Conservation (phyloP, 2,797 vertebrate genomes). For the Rhinichthys osculus region DNA sequence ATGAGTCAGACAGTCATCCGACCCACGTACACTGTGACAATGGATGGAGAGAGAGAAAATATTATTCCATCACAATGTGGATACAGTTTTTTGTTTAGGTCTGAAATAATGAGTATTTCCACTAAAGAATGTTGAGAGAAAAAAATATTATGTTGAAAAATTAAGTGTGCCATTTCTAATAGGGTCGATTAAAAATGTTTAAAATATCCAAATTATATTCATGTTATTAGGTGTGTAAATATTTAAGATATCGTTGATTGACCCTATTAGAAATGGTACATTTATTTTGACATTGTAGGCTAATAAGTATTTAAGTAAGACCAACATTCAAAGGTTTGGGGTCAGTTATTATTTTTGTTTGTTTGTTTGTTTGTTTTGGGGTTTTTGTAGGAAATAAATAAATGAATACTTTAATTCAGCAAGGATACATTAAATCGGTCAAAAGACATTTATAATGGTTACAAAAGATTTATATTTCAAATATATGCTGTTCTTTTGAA, state of each 20-base stretch:
- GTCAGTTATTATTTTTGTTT: not conserved
- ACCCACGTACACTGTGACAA: constrained; percentile 22
- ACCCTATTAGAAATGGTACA: not conserved
- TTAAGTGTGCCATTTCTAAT: not conserved
- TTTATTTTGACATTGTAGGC: not conserved
- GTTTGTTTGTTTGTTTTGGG: not conserved
- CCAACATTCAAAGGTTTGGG: not conserved
- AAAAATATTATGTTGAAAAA: not conserved
- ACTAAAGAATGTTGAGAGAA: not conserved
- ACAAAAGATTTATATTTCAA: not conserved
- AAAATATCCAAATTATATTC: not conserved
- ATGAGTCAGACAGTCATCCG: constrained; percentile 45
- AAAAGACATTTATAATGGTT: not conserved
- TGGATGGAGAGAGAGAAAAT: not conserved
- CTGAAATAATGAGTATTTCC: not conserved
- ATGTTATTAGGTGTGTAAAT: not conserved
- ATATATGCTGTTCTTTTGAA: not conserved
- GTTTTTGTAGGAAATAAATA: not conserved
- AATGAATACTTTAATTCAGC: not conserved
- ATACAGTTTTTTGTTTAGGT: not conserved
- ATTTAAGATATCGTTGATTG: not conserved
- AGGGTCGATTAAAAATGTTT: not conserved
- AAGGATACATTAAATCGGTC: not conserved
- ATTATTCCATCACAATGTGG: not conserved
- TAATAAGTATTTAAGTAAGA: not conserved